Evolutionary conservation across 2,888 invertebrate genomes (phyloP).

Genomic region (Temnothorax ravouxi): DNA sequence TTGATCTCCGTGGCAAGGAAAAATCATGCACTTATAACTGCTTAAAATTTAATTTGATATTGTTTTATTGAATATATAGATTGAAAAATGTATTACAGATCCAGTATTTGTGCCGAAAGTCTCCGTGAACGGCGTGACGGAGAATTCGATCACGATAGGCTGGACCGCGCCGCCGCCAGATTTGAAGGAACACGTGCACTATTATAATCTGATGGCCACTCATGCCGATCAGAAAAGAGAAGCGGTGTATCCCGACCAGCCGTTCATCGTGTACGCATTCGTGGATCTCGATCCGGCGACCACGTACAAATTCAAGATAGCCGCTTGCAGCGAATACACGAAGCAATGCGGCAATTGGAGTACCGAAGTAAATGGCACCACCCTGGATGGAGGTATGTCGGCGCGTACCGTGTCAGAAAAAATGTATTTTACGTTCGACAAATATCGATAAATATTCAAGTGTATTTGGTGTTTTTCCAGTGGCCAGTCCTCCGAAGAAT

Average conservation of each 20-base stretch:
- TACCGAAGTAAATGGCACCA: constrained; percentile 92
- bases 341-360: constrained; percentile 93
- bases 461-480: constrained; percentile 80
- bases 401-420: neutral
- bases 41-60: neutral
- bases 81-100: constrained; percentile 86
- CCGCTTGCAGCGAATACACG: constrained; percentile 93
- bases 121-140: constrained; percentile 90
- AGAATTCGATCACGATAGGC: constrained; percentile 93
- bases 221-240: constrained; percentile 86
- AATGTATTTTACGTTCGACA: neutral
- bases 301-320: constrained; percentile 92
- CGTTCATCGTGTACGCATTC: constrained; percentile 92
- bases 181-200: constrained; percentile 91
- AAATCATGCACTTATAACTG: neutral
- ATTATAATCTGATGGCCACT: constrained; percentile 90
- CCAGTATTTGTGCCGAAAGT: constrained; percentile 93
- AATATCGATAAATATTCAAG: neutral
- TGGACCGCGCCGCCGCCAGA: constrained; percentile 91
- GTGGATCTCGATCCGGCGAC: constrained; percentile 92
- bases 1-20: neutral
- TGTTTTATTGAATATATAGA: neutral
- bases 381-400: constrained; percentile 90
- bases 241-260: constrained; percentile 90
- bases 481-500: constrained; percentile 91